phyloP scores from a whole-genome alignment of 1,140 invertebrate species.

The Cydia strobilella region DNA sequence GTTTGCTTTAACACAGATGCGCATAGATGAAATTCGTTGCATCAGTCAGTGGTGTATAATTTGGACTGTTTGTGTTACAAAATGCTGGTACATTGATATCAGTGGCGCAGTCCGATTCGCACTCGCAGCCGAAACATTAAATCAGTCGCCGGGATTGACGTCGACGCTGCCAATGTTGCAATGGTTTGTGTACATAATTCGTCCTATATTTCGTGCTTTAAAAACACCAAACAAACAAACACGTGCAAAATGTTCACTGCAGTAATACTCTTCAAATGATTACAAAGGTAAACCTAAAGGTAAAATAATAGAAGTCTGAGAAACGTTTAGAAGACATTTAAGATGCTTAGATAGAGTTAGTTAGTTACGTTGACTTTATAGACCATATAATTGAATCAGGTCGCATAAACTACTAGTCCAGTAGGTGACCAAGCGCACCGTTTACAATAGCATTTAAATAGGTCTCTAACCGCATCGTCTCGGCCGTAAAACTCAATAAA shows the following conservation, averaged over 20 bases:
- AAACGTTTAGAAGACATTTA: not conserved
- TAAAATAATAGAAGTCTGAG: not conserved
- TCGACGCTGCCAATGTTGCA: not conserved
- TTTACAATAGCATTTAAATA: not conserved
- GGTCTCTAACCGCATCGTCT: not conserved
- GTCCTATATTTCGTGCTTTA: constrained; percentile 6
- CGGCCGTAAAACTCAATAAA: not conserved
- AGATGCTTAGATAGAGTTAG: not conserved
- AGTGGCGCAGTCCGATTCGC: not conserved
- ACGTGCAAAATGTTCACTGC: not conserved
- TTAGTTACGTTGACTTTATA: not conserved
- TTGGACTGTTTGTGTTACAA: constrained; percentile 20
- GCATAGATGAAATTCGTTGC: constrained; percentile 8
- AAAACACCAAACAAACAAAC: not conserved
- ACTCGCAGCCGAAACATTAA: constrained; percentile 16
- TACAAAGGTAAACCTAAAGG: not conserved
- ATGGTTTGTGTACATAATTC: constrained; percentile 6
- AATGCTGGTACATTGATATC: not conserved
- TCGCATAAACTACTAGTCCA: constrained; percentile 4
- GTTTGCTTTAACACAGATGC: constrained; percentile 6
- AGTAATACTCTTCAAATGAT: not conserved
- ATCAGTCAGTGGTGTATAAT: constrained; percentile 21
- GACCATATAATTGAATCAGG: constrained; percentile 5
- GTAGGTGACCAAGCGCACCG: not conserved
- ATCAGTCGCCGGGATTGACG: constrained; percentile 11